Evolutionary conservation across 2,113 vertebrate genomes (phyloP).

Genomic region (Phainopepla nitens): DNA sequence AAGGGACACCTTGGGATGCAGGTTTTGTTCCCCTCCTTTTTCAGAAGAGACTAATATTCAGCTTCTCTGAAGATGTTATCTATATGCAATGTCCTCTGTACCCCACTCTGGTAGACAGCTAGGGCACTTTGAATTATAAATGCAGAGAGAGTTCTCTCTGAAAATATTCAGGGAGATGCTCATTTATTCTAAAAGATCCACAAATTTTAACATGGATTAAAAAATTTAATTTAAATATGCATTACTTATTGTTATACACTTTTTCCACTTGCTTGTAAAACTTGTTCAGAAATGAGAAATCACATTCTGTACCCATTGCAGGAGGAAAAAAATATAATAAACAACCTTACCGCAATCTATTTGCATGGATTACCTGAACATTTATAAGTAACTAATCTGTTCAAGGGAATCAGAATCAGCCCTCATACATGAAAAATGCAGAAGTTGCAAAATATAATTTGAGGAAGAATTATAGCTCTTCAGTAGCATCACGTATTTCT

Average conservation of each 20-base stretch:
- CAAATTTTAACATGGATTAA: neutral
- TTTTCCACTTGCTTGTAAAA: slow-evolving; percentile 1
- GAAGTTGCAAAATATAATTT: neutral
- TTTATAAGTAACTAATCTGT: slow-evolving; percentile 26
- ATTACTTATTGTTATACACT: neutral
- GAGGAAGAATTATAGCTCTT: neutral
- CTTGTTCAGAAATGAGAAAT: slow-evolving; percentile 22
- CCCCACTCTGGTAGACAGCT: neutral
- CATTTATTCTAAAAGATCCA: neutral
- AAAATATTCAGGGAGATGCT: neutral
- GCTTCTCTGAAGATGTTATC: neutral
- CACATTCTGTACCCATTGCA: neutral
- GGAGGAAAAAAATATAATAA: neutral
- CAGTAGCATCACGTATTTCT: neutral
- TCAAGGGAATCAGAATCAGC: neutral
- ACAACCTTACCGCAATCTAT: neutral
- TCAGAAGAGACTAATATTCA: neutral
- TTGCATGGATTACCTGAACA: slow-evolving; percentile 30
- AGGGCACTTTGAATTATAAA: neutral
- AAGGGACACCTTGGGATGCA: neutral
- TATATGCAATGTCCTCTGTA: neutral
- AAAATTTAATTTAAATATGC: slow-evolving; percentile 1
- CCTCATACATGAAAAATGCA: neutral
- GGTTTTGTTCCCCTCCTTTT: neutral
- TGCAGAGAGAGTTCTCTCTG: neutral